Conservation (phyloP, 2,888 invertebrate species). For the Heliconius ethilla region DNA sequence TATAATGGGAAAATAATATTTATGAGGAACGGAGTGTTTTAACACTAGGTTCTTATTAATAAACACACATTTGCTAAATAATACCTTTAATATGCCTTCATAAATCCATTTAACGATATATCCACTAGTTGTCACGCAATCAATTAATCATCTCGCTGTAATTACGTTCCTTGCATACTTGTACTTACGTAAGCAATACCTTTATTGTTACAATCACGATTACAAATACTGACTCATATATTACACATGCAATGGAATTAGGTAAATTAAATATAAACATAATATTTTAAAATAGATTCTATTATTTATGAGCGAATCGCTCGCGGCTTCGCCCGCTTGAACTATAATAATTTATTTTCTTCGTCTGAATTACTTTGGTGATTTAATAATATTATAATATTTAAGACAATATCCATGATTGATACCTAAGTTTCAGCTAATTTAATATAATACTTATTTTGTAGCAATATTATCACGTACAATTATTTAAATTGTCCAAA, state of each 20-base stretch:
- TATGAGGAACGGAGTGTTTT: too few relatives aligned
- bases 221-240: slow-evolving; percentile 8
- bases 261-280: not conserved
- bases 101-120: not conserved
- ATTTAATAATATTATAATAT: not conserved
- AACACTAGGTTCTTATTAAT: too few relatives aligned
- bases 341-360: not conserved
- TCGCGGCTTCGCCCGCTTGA: not conserved
- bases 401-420: too few relatives aligned
- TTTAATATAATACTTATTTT: too few relatives aligned
- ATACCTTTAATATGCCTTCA: not conserved
- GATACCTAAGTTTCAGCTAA: too few relatives aligned
- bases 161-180: slow-evolving; percentile 15
- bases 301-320: not conserved
- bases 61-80: not conserved
- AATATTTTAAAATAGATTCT: not conserved
- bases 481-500: too few relatives aligned
- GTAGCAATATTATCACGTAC: too few relatives aligned
- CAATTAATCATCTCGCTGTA: slow-evolving; percentile 6
- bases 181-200: slow-evolving; percentile 19
- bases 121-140: slow-evolving; percentile 14
- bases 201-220: slow-evolving; percentile 21
- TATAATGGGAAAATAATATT: too few relatives aligned
- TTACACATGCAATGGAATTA: not conserved
- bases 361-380: not conserved